These are phyloP conservation scores for Hippoglossus hippoglossus DNA, from an alignment of 2,797 vertebrate species.

Conservation along the genomic window DNA sequence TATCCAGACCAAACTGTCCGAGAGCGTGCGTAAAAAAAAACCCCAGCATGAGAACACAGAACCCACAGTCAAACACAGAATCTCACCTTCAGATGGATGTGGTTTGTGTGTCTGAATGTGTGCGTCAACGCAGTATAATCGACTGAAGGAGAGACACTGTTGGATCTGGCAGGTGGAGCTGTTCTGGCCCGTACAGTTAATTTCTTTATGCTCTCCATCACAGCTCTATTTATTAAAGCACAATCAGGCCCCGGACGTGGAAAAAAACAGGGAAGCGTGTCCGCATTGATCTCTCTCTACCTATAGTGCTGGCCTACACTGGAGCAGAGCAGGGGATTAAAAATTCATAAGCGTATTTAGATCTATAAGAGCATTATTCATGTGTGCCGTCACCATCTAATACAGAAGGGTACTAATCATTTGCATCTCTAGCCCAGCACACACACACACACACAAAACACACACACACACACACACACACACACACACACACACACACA, in stretches of 20 bases:
- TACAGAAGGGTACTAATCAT: conserved; percentile 73
- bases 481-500: conserved; percentile 35
- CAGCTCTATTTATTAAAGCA: conserved; percentile 63
- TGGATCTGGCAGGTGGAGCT: conserved; percentile 49
- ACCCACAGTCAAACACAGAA: conserved; percentile 29
- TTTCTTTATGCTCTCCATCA: conserved; percentile 42
- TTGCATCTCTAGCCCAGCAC: conserved; percentile 43
- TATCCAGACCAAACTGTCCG: conserved; percentile 51
- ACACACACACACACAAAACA: conserved; percentile 34
- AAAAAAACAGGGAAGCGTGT: conserved; percentile 35
- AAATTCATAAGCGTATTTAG: conserved; percentile 83
- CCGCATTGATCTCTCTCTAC: conserved; percentile 71
- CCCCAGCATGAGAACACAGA: conserved; percentile 30
- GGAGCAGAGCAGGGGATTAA: conserved; percentile 74
- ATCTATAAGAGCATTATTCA: conserved; percentile 82
- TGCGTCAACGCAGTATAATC: neutral
- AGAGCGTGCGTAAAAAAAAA: conserved; percentile 52
- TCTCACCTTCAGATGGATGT: conserved; percentile 32
- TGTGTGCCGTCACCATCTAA: conserved; percentile 69
- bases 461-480: conserved; percentile 37
- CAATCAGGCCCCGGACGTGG: conserved; percentile 54
- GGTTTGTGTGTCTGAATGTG: conserved; percentile 9
- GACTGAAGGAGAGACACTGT: neutral
- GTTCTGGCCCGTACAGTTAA: conserved; percentile 38
- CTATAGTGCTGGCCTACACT: conserved; percentile 64